Conservation (phyloP, 2,113 vertebrate species). For the Lanius collurio region DNA sequence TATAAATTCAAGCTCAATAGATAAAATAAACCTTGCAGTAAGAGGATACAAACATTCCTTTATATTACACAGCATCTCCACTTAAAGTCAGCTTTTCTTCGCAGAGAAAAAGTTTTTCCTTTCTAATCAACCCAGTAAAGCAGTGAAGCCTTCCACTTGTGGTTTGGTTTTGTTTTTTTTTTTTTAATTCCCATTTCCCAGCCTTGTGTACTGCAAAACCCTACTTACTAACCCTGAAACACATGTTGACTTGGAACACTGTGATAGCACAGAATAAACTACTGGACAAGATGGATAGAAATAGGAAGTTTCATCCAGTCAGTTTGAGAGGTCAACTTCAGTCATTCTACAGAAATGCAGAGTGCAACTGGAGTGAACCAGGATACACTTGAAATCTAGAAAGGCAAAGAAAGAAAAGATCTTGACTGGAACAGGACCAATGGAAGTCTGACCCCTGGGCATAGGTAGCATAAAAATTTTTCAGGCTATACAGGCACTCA, state of each 20-base stretch:
- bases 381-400: background rate
- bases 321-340: background rate
- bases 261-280: background rate
- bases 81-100: background rate
- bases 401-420: background rate
- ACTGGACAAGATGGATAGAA: background rate
- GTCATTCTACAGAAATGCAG: background rate
- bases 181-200: background rate
- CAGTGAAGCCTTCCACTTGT: background rate
- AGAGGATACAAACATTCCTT: background rate
- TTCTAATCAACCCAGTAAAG: background rate
- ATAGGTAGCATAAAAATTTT: background rate
- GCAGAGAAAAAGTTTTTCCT: background rate
- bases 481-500: background rate
- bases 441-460: background rate
- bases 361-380: background rate
- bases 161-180: background rate
- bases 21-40: background rate
- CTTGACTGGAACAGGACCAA: background rate
- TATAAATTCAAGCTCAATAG: background rate
- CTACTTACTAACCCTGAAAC: background rate
- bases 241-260: background rate
- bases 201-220: background rate
- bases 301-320: background rate
- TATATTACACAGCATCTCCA: background rate